Evolutionary conservation across 2,888 invertebrate species (phyloP).

Genomic region (Timema cristinae): DNA sequence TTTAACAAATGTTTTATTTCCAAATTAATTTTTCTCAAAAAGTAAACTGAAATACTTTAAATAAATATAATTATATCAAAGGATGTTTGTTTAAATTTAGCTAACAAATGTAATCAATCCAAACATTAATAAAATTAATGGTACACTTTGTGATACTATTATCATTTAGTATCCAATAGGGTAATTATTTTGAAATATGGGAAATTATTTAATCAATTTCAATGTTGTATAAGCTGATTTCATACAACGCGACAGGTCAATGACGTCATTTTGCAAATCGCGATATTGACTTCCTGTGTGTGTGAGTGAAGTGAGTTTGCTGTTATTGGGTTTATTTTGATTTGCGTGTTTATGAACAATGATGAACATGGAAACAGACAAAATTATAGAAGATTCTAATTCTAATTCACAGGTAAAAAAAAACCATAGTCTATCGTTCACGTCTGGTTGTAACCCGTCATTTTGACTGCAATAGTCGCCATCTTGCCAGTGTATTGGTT

Average conservation of each 20-base stretch:
- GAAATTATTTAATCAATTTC: background rate
- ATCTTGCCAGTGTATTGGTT: constrained; percentile 23
- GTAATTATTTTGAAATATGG: background rate
- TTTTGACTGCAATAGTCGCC: constrained; percentile 27
- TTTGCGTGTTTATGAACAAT: constrained; percentile 43
- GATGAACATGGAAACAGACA: constrained; percentile 90
- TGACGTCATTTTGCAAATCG: constrained; percentile 33
- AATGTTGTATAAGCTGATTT: constrained; percentile 9
- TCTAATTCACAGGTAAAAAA: constrained; percentile 61
- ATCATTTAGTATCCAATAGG: too few species aligned
- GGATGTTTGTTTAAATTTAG: too few species aligned
- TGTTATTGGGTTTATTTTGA: constrained; percentile 24
- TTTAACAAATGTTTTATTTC: too few species aligned
- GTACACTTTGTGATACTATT: too few species aligned
- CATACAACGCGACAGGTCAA: constrained; percentile 23
- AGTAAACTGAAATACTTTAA: too few species aligned
- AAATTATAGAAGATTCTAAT: constrained; percentile 77
- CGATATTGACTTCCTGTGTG: constrained; percentile 36
- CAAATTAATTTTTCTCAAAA: too few species aligned
- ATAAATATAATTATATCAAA: too few species aligned
- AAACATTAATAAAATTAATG: too few species aligned
- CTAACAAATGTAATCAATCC: too few species aligned
- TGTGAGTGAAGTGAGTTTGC: constrained; percentile 23
- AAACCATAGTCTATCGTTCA: too few species aligned
- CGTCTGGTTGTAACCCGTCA: too few species aligned